A percentile compares a stretch with the other conserved stretches of the same genome.
Evolutionary conservation across 2,797 vertebrate species (phyloP).

Genomic region (Vipera ursinii): DNA sequence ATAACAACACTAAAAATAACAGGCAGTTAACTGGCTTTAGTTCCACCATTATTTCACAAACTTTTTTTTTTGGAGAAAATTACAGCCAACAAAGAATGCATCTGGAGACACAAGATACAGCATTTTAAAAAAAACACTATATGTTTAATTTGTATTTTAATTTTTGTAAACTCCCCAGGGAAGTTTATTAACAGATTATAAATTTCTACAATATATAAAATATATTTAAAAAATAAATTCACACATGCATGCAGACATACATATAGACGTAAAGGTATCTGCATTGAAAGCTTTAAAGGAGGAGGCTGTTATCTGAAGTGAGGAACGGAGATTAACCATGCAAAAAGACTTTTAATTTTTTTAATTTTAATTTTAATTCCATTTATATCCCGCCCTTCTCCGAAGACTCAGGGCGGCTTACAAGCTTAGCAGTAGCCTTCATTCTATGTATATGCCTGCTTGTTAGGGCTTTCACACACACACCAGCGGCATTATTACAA

Average conservation of each 20-base stretch:
- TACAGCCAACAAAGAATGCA: background rate
- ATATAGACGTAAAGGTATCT: background rate
- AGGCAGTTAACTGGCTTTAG: background rate
- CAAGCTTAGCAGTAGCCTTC: too few species aligned
- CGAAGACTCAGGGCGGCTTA: too few species aligned
- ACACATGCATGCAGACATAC: background rate
- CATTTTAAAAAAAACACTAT: background rate
- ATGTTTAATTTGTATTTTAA: background rate
- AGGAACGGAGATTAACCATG: background rate
- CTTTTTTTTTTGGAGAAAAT: background rate
- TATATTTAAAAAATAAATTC: background rate
- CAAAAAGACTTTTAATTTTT: too few species aligned
- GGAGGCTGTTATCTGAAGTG: background rate
- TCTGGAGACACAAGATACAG: background rate
- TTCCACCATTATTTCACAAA: background rate
- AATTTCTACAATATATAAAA: background rate
- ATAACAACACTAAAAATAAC: background rate
- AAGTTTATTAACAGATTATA: background rate
- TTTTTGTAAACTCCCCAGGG: background rate
- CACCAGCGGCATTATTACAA: too few species aligned
- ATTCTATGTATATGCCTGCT: too few species aligned
- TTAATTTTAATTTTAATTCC: too few species aligned
- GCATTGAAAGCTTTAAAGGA: background rate
- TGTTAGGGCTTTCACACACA: too few species aligned
- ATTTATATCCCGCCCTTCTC: too few species aligned